phyloP scores from a whole-genome alignment of 2,113 vertebrate genomes.

The Morphnarchus princeps region DNA sequence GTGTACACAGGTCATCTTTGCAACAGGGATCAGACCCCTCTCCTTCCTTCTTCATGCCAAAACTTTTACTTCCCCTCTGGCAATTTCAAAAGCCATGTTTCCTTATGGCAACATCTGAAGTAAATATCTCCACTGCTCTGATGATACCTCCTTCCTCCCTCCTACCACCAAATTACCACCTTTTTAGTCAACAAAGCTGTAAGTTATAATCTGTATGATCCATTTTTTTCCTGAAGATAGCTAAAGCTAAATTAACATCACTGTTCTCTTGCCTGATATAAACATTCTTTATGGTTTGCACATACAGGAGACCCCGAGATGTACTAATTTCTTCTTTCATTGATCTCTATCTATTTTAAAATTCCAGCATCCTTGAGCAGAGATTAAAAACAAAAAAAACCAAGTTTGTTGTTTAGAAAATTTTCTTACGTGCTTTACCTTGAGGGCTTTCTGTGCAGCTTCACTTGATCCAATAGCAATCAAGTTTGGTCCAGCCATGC shows the following conservation, averaged over 20 bases:
- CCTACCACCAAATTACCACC: neutral
- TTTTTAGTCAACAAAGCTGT: neutral
- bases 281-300: neutral
- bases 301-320: neutral
- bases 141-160: neutral
- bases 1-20: neutral
- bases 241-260: neutral
- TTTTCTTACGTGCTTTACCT: conserved; percentile 74
- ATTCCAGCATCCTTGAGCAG: neutral
- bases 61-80: neutral
- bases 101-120: neutral
- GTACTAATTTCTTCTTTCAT: neutral
- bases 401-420: neutral
- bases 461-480: conserved; percentile 94
- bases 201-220: neutral
- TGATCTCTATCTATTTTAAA: neutral
- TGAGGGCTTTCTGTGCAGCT: conserved; percentile 91
- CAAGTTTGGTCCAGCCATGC: conserved; percentile 96
- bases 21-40: neutral
- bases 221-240: neutral
- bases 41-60: neutral
- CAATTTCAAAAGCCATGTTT: neutral
- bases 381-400: neutral
- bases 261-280: neutral
- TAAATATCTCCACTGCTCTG: neutral